Evolutionary conservation across 2,113 vertebrate species (phyloP).

Genomic region (Pelodiscus sinensis): DNA sequence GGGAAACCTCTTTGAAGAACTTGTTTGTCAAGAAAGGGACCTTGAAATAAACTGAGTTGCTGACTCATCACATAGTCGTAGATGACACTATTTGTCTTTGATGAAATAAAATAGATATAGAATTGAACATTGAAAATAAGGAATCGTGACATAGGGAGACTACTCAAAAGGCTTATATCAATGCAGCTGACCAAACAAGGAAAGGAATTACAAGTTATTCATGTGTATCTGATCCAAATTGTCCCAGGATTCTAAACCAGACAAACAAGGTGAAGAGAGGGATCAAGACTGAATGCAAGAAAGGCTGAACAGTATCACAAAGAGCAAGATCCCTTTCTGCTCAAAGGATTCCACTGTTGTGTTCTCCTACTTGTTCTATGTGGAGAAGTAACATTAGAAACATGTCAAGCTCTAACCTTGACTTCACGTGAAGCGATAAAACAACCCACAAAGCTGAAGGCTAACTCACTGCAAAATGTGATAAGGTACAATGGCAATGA

Average conservation of each 20-base stretch:
- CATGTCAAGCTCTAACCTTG: neutral
- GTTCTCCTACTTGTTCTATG: neutral
- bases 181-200: neutral
- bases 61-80: slow-evolving; percentile 21
- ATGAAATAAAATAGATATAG: slow-evolving; percentile 11
- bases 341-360: neutral
- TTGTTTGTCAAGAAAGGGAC: neutral
- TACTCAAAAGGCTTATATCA: neutral
- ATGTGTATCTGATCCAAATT: neutral
- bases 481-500: neutral
- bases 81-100: slow-evolving; percentile 28
- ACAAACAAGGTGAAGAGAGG: neutral
- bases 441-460: neutral
- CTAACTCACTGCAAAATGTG: neutral
- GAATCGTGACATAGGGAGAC: neutral
- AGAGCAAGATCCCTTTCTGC: neutral
- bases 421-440: neutral
- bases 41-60: neutral
- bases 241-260: neutral
- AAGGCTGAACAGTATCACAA: neutral
- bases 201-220: neutral
- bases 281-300: neutral
- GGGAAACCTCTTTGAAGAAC: slow-evolving; percentile 33
- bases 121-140: neutral
- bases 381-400: neutral